Conservation (phyloP, 2,888 invertebrate genomes). For the Agonopterix arenella region DNA sequence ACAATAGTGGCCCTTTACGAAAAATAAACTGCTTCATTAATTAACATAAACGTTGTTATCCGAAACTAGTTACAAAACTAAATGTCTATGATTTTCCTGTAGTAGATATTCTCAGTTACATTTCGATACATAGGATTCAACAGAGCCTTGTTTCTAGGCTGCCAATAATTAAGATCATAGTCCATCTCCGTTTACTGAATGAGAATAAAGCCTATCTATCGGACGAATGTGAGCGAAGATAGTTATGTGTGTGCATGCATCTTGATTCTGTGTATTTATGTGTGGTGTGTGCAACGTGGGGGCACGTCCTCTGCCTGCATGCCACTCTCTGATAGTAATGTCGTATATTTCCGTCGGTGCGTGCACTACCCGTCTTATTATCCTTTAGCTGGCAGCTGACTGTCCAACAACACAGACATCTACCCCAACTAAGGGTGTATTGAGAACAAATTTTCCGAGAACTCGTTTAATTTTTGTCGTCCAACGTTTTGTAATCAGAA, state of each 20-base stretch:
- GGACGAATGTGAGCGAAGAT: slow-evolving; percentile 38
- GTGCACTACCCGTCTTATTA: slow-evolving; percentile 50
- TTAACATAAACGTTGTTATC: too few species aligned
- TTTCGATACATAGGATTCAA: not conserved
- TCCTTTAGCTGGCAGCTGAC: slow-evolving; percentile 18
- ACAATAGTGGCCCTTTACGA: too few species aligned
- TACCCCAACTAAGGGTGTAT: slow-evolving; percentile 7
- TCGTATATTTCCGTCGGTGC: slow-evolving; percentile 58
- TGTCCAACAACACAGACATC: not conserved
- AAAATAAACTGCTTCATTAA: too few species aligned
- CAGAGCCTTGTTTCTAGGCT: slow-evolving; percentile 43
- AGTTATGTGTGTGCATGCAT: slow-evolving; percentile 38
- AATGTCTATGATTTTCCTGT: too few species aligned
- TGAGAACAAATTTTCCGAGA: slow-evolving; percentile 20
- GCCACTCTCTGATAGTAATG: slow-evolving; percentile 56
- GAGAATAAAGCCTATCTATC: slow-evolving; percentile 65
- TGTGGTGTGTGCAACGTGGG: slow-evolving; percentile 28
- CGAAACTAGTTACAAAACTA: too few species aligned
- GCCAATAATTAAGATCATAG: slow-evolving; percentile 76
- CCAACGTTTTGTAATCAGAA: slow-evolving; percentile 53
- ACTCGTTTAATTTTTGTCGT: slow-evolving; percentile 31
- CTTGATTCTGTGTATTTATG: slow-evolving; percentile 54
- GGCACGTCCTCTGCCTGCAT: slow-evolving; percentile 48
- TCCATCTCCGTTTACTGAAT: slow-evolving; percentile 78
- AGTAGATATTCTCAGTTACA: too few species aligned